Evolutionary conservation across 1,140 invertebrate genomes (phyloP), one percentile per base, ranked within the genome.

Genomic region (Lerema accius): DNA sequence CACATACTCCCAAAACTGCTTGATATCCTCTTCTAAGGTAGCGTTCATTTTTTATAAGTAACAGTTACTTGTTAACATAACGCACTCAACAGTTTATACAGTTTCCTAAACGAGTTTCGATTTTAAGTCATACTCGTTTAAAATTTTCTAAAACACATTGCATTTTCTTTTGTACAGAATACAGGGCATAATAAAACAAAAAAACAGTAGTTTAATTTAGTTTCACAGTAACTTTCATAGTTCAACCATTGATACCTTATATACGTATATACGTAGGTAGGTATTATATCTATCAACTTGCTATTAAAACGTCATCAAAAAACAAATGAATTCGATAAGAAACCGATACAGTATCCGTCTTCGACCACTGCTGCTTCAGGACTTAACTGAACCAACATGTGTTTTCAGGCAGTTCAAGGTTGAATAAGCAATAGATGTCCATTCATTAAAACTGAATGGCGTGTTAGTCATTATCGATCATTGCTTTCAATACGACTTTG

Each of bases 1-100:
- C 0, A 89, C 75, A 43, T 87, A 89, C 59, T 89, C 86, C 86
- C 86, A 89, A 65, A 89, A 89, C 40, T 85, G 32, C 60, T 73
- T 75, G 42, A 89, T 86, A 49, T 89, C 86, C 46, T 85, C 77
- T 64, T 86, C 84, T 55, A 89, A 69, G 39, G 58, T 73, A 56
- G 73, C 67, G 65, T 77, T 80, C 81, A 86, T 87, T 26, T 43
- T 42, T 60, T 40, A 40, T 2, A 23, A 23, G 5, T 23, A 23
- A 23, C 19, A 23, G 2, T 23, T 23, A 23, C 19, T 23, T n/a
- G 19, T 23, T 23, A 43, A 40, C 15, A 16, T 6, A 43, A 43
- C 9, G 7, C 3, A n/a, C n/a, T n/a, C n/a, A n/a, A n/a, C n/a
- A n/a, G n/a, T n/a, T n/a, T n/a, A n/a, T n/a, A n/a, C n/a, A n/a